These are phyloP conservation scores for Epinephelus awoara DNA, from an alignment of 2,797 vertebrate species.

Conservation along the genomic window DNA sequence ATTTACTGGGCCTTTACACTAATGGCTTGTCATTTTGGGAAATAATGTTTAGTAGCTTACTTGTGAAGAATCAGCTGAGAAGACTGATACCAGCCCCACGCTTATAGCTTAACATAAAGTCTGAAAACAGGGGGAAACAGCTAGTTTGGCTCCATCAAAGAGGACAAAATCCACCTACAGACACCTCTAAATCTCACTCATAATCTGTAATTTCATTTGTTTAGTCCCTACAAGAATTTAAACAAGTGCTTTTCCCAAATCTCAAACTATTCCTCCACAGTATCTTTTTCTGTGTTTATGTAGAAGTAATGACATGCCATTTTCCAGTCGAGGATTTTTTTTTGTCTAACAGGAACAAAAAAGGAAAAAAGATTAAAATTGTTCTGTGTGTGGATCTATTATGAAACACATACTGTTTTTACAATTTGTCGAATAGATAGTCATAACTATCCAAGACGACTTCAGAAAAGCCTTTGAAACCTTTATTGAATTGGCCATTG, in stretches of 20 bases:
- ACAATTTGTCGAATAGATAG: slow-evolving; percentile 5
- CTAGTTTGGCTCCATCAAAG: neutral
- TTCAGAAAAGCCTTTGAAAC: slow-evolving; percentile 27
- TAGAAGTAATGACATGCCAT: neutral
- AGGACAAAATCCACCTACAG: neutral
- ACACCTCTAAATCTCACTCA: neutral
- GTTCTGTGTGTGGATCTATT: neutral
- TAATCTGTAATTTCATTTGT: neutral
- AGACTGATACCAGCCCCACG: too few species aligned
- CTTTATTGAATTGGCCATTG: slow-evolving; percentile 24
- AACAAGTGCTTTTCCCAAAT: neutral
- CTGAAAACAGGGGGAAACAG: neutral
- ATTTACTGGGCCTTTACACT: too few species aligned
- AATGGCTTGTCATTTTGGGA: too few species aligned
- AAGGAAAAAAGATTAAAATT: neutral
- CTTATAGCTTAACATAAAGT: neutral
- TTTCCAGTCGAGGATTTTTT: neutral
- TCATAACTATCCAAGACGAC: neutral
- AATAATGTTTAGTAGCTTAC: too few species aligned
- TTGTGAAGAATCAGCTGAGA: too few species aligned
- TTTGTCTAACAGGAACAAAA: too few species aligned
- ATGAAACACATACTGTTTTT: neutral
- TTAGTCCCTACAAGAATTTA: neutral
- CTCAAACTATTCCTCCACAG: neutral
- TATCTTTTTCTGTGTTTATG: neutral